Conservation (phyloP, 2,888 invertebrate species). For the Prosapia bicincta region DNA sequence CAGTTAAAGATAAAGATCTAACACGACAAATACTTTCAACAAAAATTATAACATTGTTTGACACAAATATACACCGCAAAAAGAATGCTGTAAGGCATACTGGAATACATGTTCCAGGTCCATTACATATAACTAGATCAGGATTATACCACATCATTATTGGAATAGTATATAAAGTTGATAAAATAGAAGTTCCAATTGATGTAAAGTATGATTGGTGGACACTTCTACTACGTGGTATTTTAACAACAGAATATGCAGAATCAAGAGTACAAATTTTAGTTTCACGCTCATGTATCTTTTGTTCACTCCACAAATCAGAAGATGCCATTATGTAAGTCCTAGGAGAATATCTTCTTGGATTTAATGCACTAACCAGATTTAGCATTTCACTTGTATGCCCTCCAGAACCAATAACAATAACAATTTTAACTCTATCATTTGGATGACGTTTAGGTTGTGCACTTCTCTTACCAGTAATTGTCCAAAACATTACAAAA, state of each 20-base stretch:
- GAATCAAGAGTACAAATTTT: constrained; percentile 38
- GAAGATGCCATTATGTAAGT: constrained; percentile 74
- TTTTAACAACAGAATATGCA: constrained; percentile 54
- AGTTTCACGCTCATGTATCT: constrained; percentile 52
- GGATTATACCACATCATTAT: constrained; percentile 67
- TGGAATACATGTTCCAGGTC: constrained; percentile 96
- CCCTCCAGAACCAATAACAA: constrained; percentile 78
- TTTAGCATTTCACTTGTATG: constrained; percentile 94
- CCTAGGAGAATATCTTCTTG: constrained; percentile 65
- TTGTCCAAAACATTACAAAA: not conserved
- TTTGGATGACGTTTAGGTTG: constrained; percentile 12
- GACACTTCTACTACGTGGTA: constrained; percentile 84
- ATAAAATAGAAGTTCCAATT: constrained; percentile 70
- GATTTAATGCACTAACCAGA: constrained; percentile 61
- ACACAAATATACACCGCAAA: constrained; percentile 62
- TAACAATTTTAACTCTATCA: constrained; percentile 48
- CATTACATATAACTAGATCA: constrained; percentile 84
- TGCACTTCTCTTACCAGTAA: not conserved
- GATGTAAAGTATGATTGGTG: constrained; percentile 81
- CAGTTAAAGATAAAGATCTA: constrained; percentile 81
- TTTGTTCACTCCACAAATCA: constrained; percentile 70
- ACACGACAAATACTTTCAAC: constrained; percentile 96
- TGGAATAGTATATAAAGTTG: constrained; percentile 66
- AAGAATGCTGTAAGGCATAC: constrained; percentile 76
- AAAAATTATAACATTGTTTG: constrained; percentile 75